phyloP scores from a whole-genome alignment of 30 jellyfish, hydroid and myxozoan species.

The Hydractinia symbiolongicarpus region DNA sequence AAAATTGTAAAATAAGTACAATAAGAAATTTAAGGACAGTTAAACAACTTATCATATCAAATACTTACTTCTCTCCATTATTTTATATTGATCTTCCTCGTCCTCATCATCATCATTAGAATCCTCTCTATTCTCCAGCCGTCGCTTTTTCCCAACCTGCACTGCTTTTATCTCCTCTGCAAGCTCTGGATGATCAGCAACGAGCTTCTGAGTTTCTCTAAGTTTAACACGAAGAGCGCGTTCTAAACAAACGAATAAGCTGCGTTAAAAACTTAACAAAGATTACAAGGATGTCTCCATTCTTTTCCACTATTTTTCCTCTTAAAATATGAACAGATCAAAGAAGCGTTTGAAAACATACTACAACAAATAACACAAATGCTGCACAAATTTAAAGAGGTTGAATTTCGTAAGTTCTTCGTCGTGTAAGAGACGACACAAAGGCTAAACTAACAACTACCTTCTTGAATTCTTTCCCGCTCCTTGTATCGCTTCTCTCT shows the following conservation, averaged over 20 bases:
- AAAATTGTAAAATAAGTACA: not conserved
- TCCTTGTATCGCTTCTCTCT: conserved; percentile 62
- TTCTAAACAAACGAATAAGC: conserved; percentile 24
- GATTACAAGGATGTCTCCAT: too few relatives aligned
- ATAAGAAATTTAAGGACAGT: not conserved
- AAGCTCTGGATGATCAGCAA: conserved; percentile 69
- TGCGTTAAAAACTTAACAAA: not conserved
- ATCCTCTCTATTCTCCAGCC: not conserved
- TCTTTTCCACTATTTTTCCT: too few relatives aligned
- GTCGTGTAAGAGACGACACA: too few relatives aligned
- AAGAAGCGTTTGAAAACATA: too few relatives aligned
- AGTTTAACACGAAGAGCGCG: conserved; percentile 71
- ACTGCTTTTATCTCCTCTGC: conserved; percentile 20
- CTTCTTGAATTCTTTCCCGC: conserved; percentile 79
- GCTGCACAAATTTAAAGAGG: too few relatives aligned
- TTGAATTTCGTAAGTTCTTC: too few relatives aligned
- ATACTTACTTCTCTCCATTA: conserved; percentile 69
- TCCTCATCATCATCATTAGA: conserved; percentile 37
- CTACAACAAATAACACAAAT: too few relatives aligned
- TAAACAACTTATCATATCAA: not conserved
- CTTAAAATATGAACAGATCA: too few relatives aligned
- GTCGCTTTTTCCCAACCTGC: not conserved
- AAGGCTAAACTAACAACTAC: conserved; percentile 20
- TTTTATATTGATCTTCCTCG: conserved; percentile 56
- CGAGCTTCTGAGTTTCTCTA: conserved; percentile 89